A percentile compares a stretch with the other conserved stretches of the same genome.
Conservation (phyloP, 2,113 vertebrate genomes). For the Petrocephalus microphthalmus region DNA sequence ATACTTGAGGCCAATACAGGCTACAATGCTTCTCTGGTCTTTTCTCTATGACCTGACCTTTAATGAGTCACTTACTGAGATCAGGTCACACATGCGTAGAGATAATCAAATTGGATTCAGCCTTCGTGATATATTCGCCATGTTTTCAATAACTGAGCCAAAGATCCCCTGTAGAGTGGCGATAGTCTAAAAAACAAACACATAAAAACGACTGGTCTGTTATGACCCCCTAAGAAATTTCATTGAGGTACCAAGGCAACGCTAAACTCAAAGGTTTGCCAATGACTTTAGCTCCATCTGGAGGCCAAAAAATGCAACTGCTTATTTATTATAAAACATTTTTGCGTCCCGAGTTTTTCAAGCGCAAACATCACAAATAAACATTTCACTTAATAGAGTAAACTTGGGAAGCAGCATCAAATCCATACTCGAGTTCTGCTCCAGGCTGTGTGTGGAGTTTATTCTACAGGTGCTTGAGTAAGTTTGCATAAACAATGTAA, state of each 20-base stretch:
- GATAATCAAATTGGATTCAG: constrained; percentile 1
- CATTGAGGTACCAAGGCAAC: not conserved
- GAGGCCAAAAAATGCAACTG: not conserved
- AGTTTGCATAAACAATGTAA: not conserved
- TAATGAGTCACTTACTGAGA: not conserved
- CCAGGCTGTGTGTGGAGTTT: not conserved
- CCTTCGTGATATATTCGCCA: not conserved
- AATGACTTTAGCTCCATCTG: not conserved
- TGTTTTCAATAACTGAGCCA: not conserved
- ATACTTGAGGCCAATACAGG: not conserved
- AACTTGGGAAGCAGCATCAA: not conserved
- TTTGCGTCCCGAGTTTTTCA: not conserved
- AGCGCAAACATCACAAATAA: not conserved
- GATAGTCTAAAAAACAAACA: not conserved
- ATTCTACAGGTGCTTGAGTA: not conserved
- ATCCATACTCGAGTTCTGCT: too few species aligned
- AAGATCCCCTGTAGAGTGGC: not conserved
- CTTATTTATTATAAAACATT: not conserved
- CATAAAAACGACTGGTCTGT: not conserved
- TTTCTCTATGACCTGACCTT: not conserved
- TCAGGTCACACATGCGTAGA: not conserved
- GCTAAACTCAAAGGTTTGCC: not conserved
- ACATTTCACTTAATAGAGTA: not conserved
- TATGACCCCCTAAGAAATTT: not conserved
- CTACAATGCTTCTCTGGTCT: too few species aligned